phyloP scores from a whole-genome alignment of 2,888 invertebrate genomes.

The Watsonalla cultraria region DNA sequence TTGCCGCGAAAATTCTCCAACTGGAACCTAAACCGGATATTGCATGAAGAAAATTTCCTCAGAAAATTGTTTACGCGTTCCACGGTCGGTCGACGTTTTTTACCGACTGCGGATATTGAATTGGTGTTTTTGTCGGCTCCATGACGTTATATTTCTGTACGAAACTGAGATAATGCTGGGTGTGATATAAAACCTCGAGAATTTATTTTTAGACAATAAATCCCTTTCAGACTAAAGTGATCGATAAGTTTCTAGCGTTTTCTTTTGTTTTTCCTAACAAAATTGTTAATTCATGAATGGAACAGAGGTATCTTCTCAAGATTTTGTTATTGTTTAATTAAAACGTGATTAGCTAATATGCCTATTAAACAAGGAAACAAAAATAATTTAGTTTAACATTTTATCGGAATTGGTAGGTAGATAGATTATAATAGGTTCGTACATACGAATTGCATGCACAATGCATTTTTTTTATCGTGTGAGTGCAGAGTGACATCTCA shows the following conservation, averaged over 20 bases:
- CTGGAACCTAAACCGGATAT: constrained; percentile 57
- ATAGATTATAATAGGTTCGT: too few species aligned
- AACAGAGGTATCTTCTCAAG: too few species aligned
- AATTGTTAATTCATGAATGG: too few species aligned
- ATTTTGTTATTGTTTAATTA: too few species aligned
- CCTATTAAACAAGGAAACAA: too few species aligned
- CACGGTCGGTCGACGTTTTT: constrained; percentile 48
- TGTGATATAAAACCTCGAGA: constrained; percentile 8
- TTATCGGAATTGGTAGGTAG: too few species aligned
- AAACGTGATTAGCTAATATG: too few species aligned
- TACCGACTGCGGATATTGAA: constrained; percentile 60
- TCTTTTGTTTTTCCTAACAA: constrained; percentile 23
- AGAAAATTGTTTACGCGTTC: constrained; percentile 70
- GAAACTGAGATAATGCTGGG: constrained; percentile 21
- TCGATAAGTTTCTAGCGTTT: constrained; percentile 32
- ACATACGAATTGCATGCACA: too few species aligned
- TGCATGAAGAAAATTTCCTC: constrained; percentile 66
- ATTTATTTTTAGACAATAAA: constrained; percentile 12
- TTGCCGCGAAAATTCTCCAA: constrained; percentile 60
- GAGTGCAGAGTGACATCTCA: too few species aligned
- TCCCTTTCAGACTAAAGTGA: constrained; percentile 22
- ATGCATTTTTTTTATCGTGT: too few species aligned
- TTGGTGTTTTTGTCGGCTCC: constrained; percentile 44
- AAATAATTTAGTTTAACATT: too few species aligned
- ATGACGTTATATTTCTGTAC: constrained; percentile 36